Conservation (phyloP, 2,797 vertebrate species). For the Danio choprae region DNA sequence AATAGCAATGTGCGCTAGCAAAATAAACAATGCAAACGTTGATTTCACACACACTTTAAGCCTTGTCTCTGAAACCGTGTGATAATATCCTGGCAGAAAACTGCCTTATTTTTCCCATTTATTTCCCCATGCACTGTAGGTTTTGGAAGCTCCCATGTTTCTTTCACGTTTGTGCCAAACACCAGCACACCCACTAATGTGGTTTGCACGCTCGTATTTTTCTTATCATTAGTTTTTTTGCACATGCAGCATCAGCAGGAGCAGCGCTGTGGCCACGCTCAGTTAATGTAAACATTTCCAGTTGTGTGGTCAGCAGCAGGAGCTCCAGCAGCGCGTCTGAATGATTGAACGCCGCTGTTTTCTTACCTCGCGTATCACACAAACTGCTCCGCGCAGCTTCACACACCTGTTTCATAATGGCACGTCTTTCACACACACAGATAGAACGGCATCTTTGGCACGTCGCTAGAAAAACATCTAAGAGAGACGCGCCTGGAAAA, state of each 20-base stretch:
- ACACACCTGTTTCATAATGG: constrained; percentile 3
- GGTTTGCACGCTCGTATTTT: constrained; percentile 6
- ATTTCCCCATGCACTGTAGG: background rate
- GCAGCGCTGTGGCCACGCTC: constrained; percentile 18
- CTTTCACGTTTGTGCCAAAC: background rate
- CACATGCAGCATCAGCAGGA: background rate
- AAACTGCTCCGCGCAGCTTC: background rate
- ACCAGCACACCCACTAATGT: constrained; percentile 10
- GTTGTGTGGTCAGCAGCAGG: constrained; percentile 20
- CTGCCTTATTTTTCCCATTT: background rate
- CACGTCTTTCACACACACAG: background rate
- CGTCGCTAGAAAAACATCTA: constrained; percentile 65
- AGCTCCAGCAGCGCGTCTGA: constrained; percentile 31
- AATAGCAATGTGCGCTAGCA: too few relatives aligned
- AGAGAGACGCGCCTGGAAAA: constrained; percentile 59
- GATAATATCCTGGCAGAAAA: background rate
- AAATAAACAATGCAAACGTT: too few relatives aligned
- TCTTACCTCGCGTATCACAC: background rate
- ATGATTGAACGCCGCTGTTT: constrained; percentile 28
- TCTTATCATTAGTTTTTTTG: constrained; percentile 30
- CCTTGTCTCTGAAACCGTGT: too few relatives aligned
- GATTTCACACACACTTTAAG: too few relatives aligned
- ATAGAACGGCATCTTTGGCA: constrained; percentile 9
- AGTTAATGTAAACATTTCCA: constrained; percentile 37
- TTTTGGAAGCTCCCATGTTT: constrained; percentile 1